A percentile compares a stretch with the other conserved stretches of the same genome.
Evolutionary conservation across 2,888 invertebrate genomes (phyloP).

Genomic region (Neelides folsomi): DNA sequence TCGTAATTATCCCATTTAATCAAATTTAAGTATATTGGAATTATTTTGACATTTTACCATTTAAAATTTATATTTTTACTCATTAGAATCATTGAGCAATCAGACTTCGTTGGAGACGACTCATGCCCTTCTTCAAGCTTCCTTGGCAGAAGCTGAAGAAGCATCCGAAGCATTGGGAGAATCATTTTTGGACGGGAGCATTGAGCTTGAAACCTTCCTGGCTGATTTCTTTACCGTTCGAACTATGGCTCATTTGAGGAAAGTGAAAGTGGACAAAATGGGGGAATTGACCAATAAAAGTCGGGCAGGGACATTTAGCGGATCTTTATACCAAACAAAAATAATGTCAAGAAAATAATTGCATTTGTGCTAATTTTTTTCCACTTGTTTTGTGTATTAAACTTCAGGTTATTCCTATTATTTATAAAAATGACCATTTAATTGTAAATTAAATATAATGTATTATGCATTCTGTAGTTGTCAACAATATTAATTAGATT

Average conservation of each 20-base stretch:
- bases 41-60: too few species aligned
- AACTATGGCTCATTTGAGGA: slow-evolving; percentile 61
- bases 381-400: too few species aligned
- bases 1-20: slow-evolving; percentile 44
- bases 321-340: slow-evolving; percentile 60
- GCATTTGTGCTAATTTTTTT: too few species aligned
- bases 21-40: too few species aligned
- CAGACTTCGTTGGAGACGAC: slow-evolving; percentile 72
- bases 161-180: slow-evolving; percentile 73
- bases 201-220: slow-evolving; percentile 64
- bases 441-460: slow-evolving; percentile 39
- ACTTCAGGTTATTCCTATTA: too few species aligned
- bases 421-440: slow-evolving; percentile 34
- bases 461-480: too few species aligned
- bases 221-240: slow-evolving; percentile 67
- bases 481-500: too few species aligned
- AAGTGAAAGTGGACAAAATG: slow-evolving; percentile 90
- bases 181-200: slow-evolving; percentile 60
- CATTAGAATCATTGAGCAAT: slow-evolving; percentile 58
- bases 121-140: slow-evolving; percentile 73
- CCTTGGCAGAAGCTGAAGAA: slow-evolving; percentile 85
- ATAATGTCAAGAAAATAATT: slow-evolving; percentile 49
- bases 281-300: slow-evolving; percentile 38
- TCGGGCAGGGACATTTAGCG: slow-evolving; percentile 26
- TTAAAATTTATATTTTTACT: slow-evolving; percentile 28